These are phyloP conservation scores for Astyanax mexicanus DNA, from an alignment of 2,797 vertebrate genomes.

Conservation along the genomic window DNA sequence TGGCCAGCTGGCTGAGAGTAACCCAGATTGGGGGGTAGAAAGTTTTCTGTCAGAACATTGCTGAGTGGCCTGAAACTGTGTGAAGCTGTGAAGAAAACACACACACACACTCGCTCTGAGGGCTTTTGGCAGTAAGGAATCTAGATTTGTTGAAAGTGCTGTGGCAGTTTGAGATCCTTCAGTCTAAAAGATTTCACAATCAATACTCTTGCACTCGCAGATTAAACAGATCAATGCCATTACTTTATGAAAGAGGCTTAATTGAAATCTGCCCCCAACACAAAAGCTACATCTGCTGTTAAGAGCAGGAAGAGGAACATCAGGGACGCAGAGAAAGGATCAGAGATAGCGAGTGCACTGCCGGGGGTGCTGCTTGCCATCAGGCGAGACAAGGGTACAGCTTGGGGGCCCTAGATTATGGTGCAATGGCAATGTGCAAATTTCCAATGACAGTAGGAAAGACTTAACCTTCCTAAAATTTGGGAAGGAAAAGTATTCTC, in stretches of 20 bases:
- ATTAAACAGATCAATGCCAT: constrained; percentile 10
- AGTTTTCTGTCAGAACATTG: constrained; percentile 40
- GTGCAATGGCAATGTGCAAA: too few species aligned
- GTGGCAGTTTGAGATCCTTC: background rate
- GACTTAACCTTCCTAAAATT: too few species aligned
- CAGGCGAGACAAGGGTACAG: too few species aligned
- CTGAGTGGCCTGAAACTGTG: constrained; percentile 48
- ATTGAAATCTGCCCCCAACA: constrained; percentile 8
- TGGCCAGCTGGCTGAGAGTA: constrained; percentile 40
- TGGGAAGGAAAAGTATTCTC: too few species aligned
- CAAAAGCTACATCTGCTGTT: constrained; percentile 5
- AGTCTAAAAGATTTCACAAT: constrained; percentile 20
- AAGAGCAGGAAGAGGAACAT: background rate
- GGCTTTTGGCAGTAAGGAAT: constrained; percentile 1
- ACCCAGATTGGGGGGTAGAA: constrained; percentile 48
- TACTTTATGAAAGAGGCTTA: constrained; percentile 1
- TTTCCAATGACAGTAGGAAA: too few species aligned
- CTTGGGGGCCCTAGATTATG: too few species aligned
- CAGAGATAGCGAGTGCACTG: background rate
- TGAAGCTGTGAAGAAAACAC: constrained; percentile 3
- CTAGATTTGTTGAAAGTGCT: constrained; percentile 4
- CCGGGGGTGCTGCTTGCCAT: too few species aligned
- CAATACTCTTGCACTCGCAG: constrained; percentile 10
- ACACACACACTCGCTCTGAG: constrained; percentile 7
- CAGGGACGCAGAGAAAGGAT: background rate